phyloP scores from a whole-genome alignment of 1,140 invertebrate species.

The Leptinotarsa undecemlineata region DNA sequence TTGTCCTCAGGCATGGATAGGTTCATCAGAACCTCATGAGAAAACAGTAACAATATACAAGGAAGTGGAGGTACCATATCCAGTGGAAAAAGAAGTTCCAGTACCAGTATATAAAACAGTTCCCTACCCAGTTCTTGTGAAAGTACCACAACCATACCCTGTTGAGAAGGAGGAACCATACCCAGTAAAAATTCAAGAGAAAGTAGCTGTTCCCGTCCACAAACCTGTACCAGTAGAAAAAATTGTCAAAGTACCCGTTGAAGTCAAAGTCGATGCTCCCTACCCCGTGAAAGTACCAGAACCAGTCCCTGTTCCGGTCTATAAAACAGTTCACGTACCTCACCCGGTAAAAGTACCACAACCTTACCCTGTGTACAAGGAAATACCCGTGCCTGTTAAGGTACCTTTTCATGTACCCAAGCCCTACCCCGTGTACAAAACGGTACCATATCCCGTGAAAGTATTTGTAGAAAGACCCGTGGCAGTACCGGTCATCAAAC shows the following conservation, averaged over 20 bases:
- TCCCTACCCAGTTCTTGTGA: conserved; percentile 63
- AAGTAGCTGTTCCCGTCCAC: conserved; percentile 64
- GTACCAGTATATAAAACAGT: conserved; percentile 62
- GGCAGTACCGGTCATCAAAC: conserved; percentile 13
- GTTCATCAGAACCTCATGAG: conserved; percentile 56
- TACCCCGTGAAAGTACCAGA: conserved; percentile 67
- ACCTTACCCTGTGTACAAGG: conserved; percentile 73
- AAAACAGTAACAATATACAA: conserved; percentile 76
- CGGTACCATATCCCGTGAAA: conserved; percentile 38
- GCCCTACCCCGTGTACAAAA: conserved; percentile 68
- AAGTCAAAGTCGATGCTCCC: conserved; percentile 70
- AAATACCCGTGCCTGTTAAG: conserved; percentile 64
- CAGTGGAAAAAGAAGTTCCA: conserved; percentile 50
- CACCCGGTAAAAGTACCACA: conserved; percentile 73
- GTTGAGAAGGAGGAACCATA: conserved; percentile 66
- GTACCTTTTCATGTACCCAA: conserved; percentile 60
- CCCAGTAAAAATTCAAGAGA: conserved; percentile 59
- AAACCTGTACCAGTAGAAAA: conserved; percentile 74
- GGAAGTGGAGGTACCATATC: conserved; percentile 58
- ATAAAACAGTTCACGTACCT: conserved; percentile 67
- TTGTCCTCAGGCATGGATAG: not conserved
- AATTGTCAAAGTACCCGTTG: conserved; percentile 70
- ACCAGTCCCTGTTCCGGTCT: conserved; percentile 68
- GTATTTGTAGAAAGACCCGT: conserved; percentile 28
- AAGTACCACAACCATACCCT: conserved; percentile 64